phyloP scores from a whole-genome alignment of 2,797 vertebrate species.

The Picus viridis region DNA sequence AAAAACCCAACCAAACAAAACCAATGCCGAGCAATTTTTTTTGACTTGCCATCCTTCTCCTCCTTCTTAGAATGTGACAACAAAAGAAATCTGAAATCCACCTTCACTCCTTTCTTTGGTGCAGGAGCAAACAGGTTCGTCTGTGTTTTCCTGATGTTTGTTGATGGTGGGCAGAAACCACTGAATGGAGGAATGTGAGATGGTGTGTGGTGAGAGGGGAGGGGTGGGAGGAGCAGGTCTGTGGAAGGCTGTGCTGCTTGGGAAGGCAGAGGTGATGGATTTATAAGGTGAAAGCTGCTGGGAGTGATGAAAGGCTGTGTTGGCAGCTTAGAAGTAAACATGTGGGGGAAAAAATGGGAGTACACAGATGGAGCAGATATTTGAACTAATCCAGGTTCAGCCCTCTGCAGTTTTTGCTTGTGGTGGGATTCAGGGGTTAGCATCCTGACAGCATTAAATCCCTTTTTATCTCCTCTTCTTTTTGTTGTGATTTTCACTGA shows the following conservation, averaged over 20 bases:
- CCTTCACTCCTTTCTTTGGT: background rate
- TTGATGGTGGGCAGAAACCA: background rate
- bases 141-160: background rate
- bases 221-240: background rate
- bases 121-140: background rate
- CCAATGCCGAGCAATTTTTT: background rate
- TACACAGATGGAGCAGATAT: background rate
- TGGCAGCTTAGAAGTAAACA: background rate
- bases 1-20: too few relatives aligned
- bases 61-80: background rate
- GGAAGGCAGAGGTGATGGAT: background rate
- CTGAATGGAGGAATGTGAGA: background rate
- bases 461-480: slow-evolving; percentile 3
- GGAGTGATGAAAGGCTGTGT: background rate
- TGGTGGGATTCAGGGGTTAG: background rate
- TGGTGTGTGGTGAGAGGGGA: background rate
- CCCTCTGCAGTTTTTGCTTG: background rate
- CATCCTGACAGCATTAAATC: background rate
- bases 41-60: background rate
- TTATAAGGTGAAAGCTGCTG: slow-evolving; percentile 19
- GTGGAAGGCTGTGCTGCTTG: background rate
- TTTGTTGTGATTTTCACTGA: background rate
- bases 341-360: fast-evolving
- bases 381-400: slow-evolving; percentile 19
- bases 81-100: background rate